Evolutionary conservation across 2,888 invertebrate species (phyloP).

Genomic region (Idaea biselata): DNA sequence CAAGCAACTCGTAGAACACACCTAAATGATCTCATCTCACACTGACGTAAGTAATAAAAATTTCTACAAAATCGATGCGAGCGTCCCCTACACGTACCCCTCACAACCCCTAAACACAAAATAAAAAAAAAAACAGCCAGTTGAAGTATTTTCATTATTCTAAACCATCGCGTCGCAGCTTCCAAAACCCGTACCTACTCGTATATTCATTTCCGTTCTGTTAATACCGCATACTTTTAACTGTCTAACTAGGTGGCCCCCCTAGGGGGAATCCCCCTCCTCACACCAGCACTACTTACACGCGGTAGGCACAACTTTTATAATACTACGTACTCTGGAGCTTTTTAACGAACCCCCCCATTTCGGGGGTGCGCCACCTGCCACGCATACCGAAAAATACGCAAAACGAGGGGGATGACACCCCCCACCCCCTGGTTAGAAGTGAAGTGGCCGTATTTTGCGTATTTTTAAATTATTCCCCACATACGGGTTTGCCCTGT

Average conservation of each 20-base stretch:
- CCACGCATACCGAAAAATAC: slow-evolving; percentile 81
- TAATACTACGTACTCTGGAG: slow-evolving; percentile 79
- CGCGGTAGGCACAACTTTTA: slow-evolving; percentile 81
- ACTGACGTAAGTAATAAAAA: background rate
- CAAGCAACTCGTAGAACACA: background rate
- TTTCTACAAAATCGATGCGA: slow-evolving; percentile 16
- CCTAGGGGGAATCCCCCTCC: slow-evolving; percentile 37
- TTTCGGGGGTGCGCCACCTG: slow-evolving; percentile 69
- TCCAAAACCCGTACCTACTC: slow-evolving; percentile 72
- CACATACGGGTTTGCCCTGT: slow-evolving; percentile 67
- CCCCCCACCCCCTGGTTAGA: slow-evolving; percentile 69
- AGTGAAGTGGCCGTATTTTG: slow-evolving; percentile 78
- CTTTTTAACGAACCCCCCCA: slow-evolving; percentile 78
- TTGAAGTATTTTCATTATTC: slow-evolving; percentile 77
- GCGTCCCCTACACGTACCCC: slow-evolving; percentile 19
- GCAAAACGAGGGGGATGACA: slow-evolving; percentile 61
- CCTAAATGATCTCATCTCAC: background rate
- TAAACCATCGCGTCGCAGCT: slow-evolving; percentile 72
- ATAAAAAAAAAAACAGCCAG: slow-evolving; percentile 53
- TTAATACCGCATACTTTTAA: slow-evolving; percentile 82
- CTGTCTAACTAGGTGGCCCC: slow-evolving; percentile 77
- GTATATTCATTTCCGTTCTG: slow-evolving; percentile 81
- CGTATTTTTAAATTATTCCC: slow-evolving; percentile 80
- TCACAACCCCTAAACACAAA: slow-evolving; percentile 31
- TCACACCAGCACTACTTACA: slow-evolving; percentile 74